Evolutionary conservation across 2,797 vertebrate genomes (phyloP).

Genomic region (Tinamus major): DNA sequence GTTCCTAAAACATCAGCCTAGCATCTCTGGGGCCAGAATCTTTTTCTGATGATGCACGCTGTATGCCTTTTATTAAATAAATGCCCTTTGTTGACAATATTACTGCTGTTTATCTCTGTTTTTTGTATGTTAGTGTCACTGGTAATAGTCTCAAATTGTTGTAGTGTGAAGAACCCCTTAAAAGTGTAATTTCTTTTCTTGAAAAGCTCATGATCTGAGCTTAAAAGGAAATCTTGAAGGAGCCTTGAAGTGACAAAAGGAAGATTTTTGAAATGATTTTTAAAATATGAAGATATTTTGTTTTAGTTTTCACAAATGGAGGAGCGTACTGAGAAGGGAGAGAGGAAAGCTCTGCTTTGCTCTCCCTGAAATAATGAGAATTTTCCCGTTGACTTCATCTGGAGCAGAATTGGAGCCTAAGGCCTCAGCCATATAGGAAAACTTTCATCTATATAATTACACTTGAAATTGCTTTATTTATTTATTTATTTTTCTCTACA

Average conservation of each 20-base stretch:
- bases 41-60: not conserved
- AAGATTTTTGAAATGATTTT: not conserved
- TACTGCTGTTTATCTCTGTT: not conserved
- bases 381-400: not conserved
- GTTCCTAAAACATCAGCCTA: not conserved
- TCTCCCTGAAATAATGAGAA: not conserved
- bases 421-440: not conserved
- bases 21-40: not conserved
- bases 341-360: not conserved
- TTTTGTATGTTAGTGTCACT: not conserved
- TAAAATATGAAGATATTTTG: rapidly evolving
- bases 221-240: not conserved
- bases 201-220: not conserved
- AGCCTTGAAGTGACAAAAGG: not conserved
- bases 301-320: not conserved
- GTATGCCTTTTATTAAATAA: not conserved
- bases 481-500: rapidly evolving
- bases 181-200: not conserved
- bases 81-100: not conserved
- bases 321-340: not conserved
- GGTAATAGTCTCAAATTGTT: not conserved
- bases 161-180: not conserved
- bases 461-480: not conserved
- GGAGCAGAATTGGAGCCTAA: not conserved
- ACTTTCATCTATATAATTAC: not conserved